Evolutionary conservation across 2,797 vertebrate species (phyloP), one percentile per base, ranked within the genome.

Genomic region (Smutsia gigantea): DNA sequence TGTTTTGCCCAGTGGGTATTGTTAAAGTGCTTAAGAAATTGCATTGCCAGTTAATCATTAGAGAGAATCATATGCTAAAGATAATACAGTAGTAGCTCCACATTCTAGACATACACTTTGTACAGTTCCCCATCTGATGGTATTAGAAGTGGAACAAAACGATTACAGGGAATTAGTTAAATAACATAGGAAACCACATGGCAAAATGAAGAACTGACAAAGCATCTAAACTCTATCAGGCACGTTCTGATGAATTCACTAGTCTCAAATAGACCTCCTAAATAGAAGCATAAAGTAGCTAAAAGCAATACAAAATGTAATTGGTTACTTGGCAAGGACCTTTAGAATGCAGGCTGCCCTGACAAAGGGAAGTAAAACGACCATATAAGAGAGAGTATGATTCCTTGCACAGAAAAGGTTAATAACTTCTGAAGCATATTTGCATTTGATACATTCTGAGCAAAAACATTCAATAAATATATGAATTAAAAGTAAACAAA

Each of bases 261-360:
- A 81, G 34, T 90, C 82, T 89, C 93, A 68, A 83, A 90, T 51
- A 88, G 91, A 92, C 51, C 13, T 91, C 61, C 25, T 63, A 91
- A 46, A 84, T 61, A 90, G 87, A 63, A 68, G n/a, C 14, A n/a
- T 69, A 69, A 90, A 71, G 55, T 51, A 79, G 39, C 64, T 93
- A 78, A 93, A 87, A 69, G 61, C 51, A 85, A 64, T 87, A 88
- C 18, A 74, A 90, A 95, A 86, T 83, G 21, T 85, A 91, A 94
- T 79, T 69, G 39, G 29, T 75, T 93, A 64, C 18, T 91, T 90
- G 63, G 53, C 64, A 87, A 46, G n/a, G 42, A 69, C 75, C 31
- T 90, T 92, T 68, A 93, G 49, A 87, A n/a, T 39, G 27, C 37
- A 95, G 42, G 21, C 4, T 51, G 9, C 23, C 53, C 34, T 72